Percentiles rank a stretch among this genome's conserved stretches.
phyloP scores from a whole-genome alignment of 2,797 vertebrate species.

The Phalanger gymnotis region DNA sequence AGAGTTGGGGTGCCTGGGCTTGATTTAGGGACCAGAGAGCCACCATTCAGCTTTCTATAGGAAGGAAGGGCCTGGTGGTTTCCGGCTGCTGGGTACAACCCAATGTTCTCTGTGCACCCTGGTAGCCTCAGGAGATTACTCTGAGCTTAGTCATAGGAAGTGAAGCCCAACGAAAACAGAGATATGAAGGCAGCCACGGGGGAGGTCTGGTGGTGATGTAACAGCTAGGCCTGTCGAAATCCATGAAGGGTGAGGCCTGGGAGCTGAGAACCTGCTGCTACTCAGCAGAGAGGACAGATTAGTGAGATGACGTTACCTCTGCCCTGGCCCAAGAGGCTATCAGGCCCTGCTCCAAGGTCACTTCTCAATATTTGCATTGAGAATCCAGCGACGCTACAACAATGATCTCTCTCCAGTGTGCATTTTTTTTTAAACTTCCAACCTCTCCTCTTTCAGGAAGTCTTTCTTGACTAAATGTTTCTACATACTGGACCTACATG shows the following conservation, averaged over 20 bases:
- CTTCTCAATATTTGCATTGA: background rate
- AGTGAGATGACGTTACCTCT: background rate
- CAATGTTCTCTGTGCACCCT: slow-evolving; percentile 1
- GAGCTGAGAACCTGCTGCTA: background rate
- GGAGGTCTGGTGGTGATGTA: background rate
- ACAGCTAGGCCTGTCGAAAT: background rate
- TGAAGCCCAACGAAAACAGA: slow-evolving; percentile 34
- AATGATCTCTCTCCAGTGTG: background rate
- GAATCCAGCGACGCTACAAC: background rate
- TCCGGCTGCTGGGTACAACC: slow-evolving; percentile 65
- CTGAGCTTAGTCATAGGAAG: slow-evolving; percentile 74
- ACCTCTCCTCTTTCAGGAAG: background rate
- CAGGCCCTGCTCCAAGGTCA: background rate
- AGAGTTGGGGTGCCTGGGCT: background rate
- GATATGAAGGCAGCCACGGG: background rate
- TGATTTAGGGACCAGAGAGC: background rate
- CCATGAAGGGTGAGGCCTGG: background rate
- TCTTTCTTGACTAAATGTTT: background rate
- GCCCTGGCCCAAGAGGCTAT: background rate
- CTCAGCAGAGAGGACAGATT: background rate
- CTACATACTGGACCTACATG: background rate
- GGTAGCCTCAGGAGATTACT: slow-evolving; percentile 57
- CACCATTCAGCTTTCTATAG: background rate
- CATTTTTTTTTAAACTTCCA: background rate
- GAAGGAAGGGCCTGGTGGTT: slow-evolving; percentile 57